These are phyloP conservation scores for Austrofundulus limnaeus DNA, from an alignment of 2,113 vertebrate species.

Conservation along the genomic window DNA sequence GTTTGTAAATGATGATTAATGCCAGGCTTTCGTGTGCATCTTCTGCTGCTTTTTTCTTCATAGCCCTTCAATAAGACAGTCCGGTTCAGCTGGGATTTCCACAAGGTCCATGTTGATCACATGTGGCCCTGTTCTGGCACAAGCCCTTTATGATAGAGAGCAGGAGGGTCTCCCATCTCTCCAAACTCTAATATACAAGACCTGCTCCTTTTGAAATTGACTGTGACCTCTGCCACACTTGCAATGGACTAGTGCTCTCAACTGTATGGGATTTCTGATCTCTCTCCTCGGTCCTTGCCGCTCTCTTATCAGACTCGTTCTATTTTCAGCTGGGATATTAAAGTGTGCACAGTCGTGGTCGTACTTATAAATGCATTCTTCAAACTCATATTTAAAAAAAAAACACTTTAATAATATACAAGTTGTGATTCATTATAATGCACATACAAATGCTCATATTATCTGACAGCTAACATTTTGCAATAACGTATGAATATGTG, in stretches of 20 bases:
- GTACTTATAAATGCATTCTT: conserved; percentile 13
- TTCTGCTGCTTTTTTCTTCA: conserved; percentile 52
- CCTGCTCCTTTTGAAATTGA: conserved; percentile 76
- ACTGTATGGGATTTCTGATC: conserved; percentile 70
- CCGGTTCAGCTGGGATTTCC: conserved; percentile 63
- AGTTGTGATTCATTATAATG: conserved; percentile 41
- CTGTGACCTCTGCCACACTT: conserved; percentile 76
- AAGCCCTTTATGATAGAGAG: conserved; percentile 69
- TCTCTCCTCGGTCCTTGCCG: conserved; percentile 38
- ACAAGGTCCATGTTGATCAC: conserved; percentile 75
- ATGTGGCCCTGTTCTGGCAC: conserved; percentile 65
- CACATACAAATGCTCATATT: conserved; percentile 22
- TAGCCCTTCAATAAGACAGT: conserved; percentile 57
- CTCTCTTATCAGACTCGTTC: conserved; percentile 66
- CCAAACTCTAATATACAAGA: conserved; percentile 75
- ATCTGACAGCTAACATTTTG: conserved; percentile 40
- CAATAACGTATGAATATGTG: conserved; percentile 27
- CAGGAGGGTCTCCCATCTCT: conserved; percentile 69
- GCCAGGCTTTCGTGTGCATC: conserved; percentile 30
- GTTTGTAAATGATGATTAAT: conserved; percentile 43
- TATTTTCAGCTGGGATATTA: conserved; percentile 68
- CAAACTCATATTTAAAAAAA: background rate
- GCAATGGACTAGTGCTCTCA: conserved; percentile 74
- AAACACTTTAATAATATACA: conserved; percentile 5
- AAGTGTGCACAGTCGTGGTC: conserved; percentile 54